Conservation (phyloP, 2,888 invertebrate genomes). For the Margaritifera margaritifera region DNA sequence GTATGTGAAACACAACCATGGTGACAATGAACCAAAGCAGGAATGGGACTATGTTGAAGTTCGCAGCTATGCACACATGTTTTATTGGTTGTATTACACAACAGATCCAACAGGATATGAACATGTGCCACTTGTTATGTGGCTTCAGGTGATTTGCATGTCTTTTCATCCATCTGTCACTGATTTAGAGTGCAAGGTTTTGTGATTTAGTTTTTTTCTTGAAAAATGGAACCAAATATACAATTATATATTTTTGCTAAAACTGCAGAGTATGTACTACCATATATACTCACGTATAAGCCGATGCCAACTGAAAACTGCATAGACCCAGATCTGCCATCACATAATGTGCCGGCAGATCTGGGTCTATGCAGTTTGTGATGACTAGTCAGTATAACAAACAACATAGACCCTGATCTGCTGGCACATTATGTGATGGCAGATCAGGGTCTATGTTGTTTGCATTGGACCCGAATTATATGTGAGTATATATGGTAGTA, state of each 20-base stretch:
- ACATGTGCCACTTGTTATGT: conserved; percentile 85
- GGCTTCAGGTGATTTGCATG: conserved; percentile 78
- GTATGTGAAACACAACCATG: conserved; percentile 2
- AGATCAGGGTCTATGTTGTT: no score
- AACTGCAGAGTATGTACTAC: background rate
- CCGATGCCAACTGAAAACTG: no score
- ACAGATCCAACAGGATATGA: conserved; percentile 78
- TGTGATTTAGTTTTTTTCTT: background rate
- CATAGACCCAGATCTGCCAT: no score
- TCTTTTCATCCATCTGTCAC: background rate
- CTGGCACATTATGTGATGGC: no score
- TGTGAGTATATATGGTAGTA: no score
- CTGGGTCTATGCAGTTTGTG: no score
- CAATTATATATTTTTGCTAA: background rate
- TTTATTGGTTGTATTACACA: conserved; percentile 90
- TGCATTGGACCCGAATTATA: no score
- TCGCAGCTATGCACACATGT: conserved; percentile 84
- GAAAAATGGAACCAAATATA: background rate
- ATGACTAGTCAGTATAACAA: no score
- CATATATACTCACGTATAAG: no score
- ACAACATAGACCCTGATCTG: no score
- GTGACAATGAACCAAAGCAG: conserved; percentile 26
- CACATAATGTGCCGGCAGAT: no score
- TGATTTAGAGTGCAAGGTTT: background rate
- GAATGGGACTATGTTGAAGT: conserved; percentile 85